Base-by-base conservation (phyloP, 1,140 invertebrate species). In the Monochamus saltuarius region DNA sequence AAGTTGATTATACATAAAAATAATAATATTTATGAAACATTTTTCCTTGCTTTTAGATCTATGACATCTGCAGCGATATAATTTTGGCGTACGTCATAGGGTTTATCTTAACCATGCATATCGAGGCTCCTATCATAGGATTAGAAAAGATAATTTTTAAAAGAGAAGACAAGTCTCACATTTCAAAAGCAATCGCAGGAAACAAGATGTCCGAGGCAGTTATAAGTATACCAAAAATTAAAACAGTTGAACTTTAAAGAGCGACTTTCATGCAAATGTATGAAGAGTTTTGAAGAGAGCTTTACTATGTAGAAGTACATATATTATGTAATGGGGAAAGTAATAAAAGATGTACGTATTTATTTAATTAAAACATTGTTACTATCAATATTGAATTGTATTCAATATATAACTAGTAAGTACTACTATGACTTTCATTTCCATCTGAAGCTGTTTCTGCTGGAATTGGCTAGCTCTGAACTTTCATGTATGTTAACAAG, bases 401-500 rank as follows among this genome's bases (percentile, higher is more conserved):
- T n/a, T n/a, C n/a, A n/a, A 29, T 6, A 29, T 6, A 3, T 6
- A 3, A 29, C 6, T 16, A 55, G 2, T 19, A 40, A 43, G n/a
- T 51, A 36, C n/a, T 38, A 36, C n/a, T 22, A 34, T 16, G 11
- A 42, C 11, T 9, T 6, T 43, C 61, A 66, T 61, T 66, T 66
- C 65, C 65, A 64, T 39, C 59, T 63, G 37, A 37, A 60, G 35
- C 42, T 46, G 56, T 63, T 63, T 54, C 37, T 56, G 2, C 6
- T 36, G 10, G 46, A 51, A 29, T 29, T 29, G 11, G 37, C 50
- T 37, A 53, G 59, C 45, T 61, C 59, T 7, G 53, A 52, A 46
- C 49, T 57, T 58, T 72, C 68, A 37, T 68, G 62, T 11, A 67
- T 43, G 53, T 63, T 56, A 10, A 74, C 63, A 50, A 90, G 70